These are phyloP conservation scores for Patiria pectinifera DNA, from an alignment of 53 echinoderm and acorn worm species.

Conservation along the genomic window DNA sequence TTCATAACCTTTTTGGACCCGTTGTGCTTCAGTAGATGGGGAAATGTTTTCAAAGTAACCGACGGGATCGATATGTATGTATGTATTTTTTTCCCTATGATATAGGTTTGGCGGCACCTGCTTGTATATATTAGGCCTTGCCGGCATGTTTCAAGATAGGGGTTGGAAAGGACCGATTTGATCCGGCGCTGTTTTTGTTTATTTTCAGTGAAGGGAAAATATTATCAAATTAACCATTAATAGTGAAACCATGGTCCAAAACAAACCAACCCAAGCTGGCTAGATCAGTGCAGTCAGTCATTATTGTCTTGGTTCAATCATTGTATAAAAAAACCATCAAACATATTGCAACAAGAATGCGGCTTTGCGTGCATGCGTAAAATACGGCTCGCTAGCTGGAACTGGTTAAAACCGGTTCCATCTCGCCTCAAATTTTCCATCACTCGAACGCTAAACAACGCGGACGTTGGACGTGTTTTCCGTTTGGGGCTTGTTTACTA, in stretches of 20 bases:
- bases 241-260: no score
- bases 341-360: not conserved
- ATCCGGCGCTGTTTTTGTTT: not conserved
- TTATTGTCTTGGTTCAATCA: not conserved
- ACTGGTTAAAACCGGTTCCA: constrained; percentile 99
- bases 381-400: constrained; percentile 40
- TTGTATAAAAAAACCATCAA: not conserved
- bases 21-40: no score
- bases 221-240: not conserved
- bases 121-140: no score
- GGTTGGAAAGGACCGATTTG: not conserved
- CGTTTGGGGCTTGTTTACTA: not conserved
- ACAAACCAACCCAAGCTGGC: no score
- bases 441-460: constrained; percentile 67
- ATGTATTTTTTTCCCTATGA: no score
- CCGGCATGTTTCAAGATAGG: no score
- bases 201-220: not conserved
- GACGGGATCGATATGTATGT: no score
- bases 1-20: no score
- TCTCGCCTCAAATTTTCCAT: constrained; percentile 96
- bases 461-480: constrained; percentile 2
- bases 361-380: not conserved
- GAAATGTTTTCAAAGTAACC: no score
- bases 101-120: no score
- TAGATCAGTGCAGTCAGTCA: no score